A percentile compares a stretch with the other conserved stretches of the same genome.
These are phyloP conservation scores for Tetragnatha versicolor DNA, from an alignment of 1,140 invertebrate species.

Conservation along the genomic window DNA sequence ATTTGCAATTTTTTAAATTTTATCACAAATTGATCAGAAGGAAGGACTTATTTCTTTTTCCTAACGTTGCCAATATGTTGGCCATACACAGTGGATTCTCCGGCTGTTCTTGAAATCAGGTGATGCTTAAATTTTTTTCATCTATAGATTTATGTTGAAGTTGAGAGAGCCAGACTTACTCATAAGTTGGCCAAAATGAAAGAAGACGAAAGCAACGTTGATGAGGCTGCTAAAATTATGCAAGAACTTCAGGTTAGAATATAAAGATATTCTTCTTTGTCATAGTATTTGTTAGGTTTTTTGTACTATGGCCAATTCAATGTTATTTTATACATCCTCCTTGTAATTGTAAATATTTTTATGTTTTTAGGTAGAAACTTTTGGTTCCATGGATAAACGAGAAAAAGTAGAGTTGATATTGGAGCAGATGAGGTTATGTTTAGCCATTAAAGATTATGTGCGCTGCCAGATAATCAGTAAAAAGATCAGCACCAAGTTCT, in stretches of 20 bases:
- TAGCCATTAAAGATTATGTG: constrained; percentile 95
- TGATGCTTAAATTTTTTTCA: no score
- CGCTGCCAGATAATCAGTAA: constrained; percentile 99
- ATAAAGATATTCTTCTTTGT: no score
- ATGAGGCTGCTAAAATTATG: constrained; percentile 89
- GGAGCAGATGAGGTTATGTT: constrained; percentile 97
- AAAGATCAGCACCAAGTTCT: constrained; percentile 97
- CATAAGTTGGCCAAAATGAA: constrained; percentile 92
- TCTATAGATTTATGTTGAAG: constrained; percentile 95
- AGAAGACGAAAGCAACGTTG: constrained; percentile 89
- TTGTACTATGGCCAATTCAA: no score
- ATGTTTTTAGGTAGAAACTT: constrained; percentile 90
- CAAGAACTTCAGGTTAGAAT: constrained; percentile 90
- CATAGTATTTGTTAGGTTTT: no score
- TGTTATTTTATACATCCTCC: not conserved
- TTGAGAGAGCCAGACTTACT: constrained; percentile 94
- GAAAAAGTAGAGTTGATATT: constrained; percentile 96
- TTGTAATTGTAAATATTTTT: not conserved
- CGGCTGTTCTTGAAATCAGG: no score
- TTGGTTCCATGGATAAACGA: constrained; percentile 97
- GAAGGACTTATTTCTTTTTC: no score
- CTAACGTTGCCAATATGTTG: no score
- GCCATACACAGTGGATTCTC: no score
- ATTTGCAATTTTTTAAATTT: no score
- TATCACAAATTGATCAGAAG: no score